These are phyloP conservation scores for Cryptus viduatorius DNA, from an alignment of 2,888 invertebrate genomes.

Conservation along the genomic window DNA sequence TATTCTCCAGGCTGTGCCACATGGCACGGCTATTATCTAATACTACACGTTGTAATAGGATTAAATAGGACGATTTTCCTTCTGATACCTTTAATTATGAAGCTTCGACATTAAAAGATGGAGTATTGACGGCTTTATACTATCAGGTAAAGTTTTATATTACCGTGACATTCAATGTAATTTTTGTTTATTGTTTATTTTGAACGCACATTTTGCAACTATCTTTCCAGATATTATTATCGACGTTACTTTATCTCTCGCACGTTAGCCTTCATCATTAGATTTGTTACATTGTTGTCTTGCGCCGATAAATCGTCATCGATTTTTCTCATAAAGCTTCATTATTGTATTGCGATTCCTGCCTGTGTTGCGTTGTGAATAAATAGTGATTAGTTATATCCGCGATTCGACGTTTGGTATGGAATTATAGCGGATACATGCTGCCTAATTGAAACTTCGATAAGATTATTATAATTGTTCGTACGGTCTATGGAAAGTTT, in stretches of 20 bases:
- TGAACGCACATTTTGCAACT: slow-evolving; percentile 62
- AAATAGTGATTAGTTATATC: slow-evolving; percentile 63
- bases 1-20: slow-evolving; percentile 66
- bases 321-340: slow-evolving; percentile 44
- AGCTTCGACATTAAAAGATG: slow-evolving; percentile 67
- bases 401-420: slow-evolving; percentile 38
- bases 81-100: slow-evolving; percentile 60
- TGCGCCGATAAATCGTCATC: slow-evolving; percentile 39
- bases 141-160: slow-evolving; percentile 55
- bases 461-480: slow-evolving; percentile 60
- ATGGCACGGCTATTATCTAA: slow-evolving; percentile 65
- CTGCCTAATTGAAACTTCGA: slow-evolving; percentile 55
- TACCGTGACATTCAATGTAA: slow-evolving; percentile 57
- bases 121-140: slow-evolving; percentile 60
- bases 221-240: slow-evolving; percentile 55
- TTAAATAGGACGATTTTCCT: slow-evolving; percentile 66
- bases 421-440: slow-evolving; percentile 62
- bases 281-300: slow-evolving; percentile 53
- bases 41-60: slow-evolving; percentile 66
- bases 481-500: slow-evolving; percentile 67
- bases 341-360: slow-evolving; percentile 59
- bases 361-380: slow-evolving; percentile 58
- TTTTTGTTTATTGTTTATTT: slow-evolving; percentile 45
- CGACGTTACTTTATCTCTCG: slow-evolving; percentile 49
- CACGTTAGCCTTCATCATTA: slow-evolving; percentile 24